These are phyloP conservation scores for Limnodromus scolopaceus DNA, from an alignment of 2,797 vertebrate species.

Conservation along the genomic window DNA sequence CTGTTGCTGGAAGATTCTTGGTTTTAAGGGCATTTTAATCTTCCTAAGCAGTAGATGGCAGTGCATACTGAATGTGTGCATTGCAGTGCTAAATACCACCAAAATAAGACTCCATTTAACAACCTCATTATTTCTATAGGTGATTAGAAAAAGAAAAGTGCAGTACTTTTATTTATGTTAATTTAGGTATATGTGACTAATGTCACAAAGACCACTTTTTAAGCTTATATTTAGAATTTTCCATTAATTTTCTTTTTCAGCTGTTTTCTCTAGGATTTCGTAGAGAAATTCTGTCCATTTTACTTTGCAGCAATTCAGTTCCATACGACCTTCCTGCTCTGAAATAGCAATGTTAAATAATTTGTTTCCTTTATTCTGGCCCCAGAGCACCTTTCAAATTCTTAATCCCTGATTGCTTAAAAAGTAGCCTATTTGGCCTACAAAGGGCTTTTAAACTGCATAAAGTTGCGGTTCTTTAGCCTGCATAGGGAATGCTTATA, in stretches of 20 bases:
- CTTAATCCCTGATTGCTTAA: background rate
- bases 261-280: background rate
- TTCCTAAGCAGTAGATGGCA: conserved; percentile 37
- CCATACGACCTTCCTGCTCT: conserved; percentile 1
- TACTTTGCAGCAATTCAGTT: conserved; percentile 34
- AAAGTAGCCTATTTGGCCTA: background rate
- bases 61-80: background rate
- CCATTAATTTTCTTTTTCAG: background rate
- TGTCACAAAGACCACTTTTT: background rate
- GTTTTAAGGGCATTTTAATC: background rate
- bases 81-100: background rate
- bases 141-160: background rate
- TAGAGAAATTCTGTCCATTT: background rate
- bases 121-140: background rate
- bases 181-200: background rate
- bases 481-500: background rate
- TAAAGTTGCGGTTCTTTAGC: background rate
- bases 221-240: background rate
- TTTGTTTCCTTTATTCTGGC: background rate
- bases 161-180: background rate
- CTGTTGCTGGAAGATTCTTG: background rate
- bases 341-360: conserved; percentile 44
- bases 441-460: background rate
- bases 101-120: background rate
- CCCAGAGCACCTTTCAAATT: background rate